These are phyloP conservation scores for Tinamus major DNA, from an alignment of 2,797 vertebrate species.

Conservation along the genomic window DNA sequence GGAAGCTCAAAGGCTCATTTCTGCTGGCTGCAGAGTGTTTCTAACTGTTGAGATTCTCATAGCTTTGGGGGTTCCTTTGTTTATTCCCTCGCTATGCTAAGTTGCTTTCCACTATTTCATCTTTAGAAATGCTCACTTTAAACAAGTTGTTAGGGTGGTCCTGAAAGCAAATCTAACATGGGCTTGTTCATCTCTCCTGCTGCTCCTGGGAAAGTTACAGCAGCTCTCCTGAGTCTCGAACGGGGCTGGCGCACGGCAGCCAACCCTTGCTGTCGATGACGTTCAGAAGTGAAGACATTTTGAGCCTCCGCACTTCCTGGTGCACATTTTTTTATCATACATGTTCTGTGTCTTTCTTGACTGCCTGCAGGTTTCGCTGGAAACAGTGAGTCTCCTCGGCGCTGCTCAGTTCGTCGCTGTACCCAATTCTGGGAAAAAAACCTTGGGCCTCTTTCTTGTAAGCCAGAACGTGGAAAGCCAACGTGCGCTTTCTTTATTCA, in stretches of 20 bases:
- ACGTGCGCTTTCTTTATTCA: background rate
- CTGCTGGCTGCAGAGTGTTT: fast-evolving
- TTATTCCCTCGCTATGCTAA: fast-evolving
- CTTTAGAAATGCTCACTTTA: background rate
- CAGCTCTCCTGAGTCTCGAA: background rate
- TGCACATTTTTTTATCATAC: background rate
- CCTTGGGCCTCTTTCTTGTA: background rate
- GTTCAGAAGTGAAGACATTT: background rate
- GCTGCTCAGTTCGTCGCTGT: fast-evolving
- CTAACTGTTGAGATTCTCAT: background rate
- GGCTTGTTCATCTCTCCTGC: fast-evolving
- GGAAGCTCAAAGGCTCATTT: background rate
- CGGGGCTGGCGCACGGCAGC: background rate
- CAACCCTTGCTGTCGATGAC: constrained; percentile 41
- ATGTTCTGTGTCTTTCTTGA: background rate
- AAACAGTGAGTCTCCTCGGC: constrained; percentile 52
- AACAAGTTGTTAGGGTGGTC: background rate
- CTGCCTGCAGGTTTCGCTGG: constrained; percentile 16
- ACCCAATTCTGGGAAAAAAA: background rate
- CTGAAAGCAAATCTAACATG: fast-evolving
- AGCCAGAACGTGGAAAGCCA: background rate
- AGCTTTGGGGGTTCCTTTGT: fast-evolving
- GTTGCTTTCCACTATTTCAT: background rate
- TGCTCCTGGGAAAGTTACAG: background rate
- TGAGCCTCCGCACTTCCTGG: constrained; percentile 76